Evolutionary conservation across 2,888 invertebrate species (phyloP).

Genomic region (Meteorus cinctellus): DNA sequence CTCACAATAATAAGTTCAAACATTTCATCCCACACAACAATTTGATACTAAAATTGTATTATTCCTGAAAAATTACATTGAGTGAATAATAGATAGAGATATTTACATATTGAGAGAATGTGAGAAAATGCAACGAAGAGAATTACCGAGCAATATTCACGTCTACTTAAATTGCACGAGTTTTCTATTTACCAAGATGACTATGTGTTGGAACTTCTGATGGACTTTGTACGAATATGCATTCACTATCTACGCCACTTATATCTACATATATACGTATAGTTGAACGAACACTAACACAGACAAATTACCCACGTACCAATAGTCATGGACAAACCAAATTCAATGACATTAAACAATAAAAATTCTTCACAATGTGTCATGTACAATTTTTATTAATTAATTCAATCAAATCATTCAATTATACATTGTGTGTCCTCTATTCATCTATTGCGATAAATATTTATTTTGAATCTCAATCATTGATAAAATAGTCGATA

Average conservation of each 20-base stretch:
- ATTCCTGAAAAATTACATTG: no score
- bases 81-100: no score
- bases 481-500: no score
- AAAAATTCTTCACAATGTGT: not conserved
- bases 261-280: no score
- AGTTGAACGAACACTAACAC: no score
- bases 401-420: not conserved
- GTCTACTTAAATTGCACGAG: not conserved
- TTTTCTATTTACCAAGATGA: not conserved
- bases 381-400: not conserved
- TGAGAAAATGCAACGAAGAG: not conserved
- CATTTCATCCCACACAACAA: no score
- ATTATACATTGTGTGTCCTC: not conserved
- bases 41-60: no score
- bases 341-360: not conserved
- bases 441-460: no score
- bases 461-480: no score
- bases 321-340: not conserved
- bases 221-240: constrained; percentile 3
- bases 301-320: no score
- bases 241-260: not conserved
- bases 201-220: not conserved
- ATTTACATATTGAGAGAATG: no score
- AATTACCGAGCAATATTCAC: not conserved
- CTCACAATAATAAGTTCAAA: no score